Evolutionary conservation across 2,888 invertebrate species (phyloP), one percentile per base, ranked within the genome.

Genomic region (Tyria jacobaeae): DNA sequence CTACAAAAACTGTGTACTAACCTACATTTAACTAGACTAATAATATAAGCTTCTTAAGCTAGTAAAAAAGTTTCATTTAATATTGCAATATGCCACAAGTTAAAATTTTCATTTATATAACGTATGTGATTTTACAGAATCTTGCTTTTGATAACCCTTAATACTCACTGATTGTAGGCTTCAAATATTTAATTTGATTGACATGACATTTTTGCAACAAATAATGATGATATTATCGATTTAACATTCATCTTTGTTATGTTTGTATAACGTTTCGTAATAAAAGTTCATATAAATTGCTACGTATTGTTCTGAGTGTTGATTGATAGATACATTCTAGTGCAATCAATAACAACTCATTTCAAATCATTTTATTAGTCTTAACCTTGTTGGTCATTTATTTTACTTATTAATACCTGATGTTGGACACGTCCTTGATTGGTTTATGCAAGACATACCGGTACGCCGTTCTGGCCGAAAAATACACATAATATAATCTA

Each of bases 201-300:
- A 81, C 81, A 68, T 81, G 80, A 76, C 82, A 80, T 81, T 82
- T 75, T 68, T 71, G 75, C 69, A 74, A 76, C 64, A 68, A 72
- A 64, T 80, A 80, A 78, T 73, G 66, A 75, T 57, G 58, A 55
- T 68, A 54, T 67, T 74, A 49, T 53, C 57, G 34, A 71, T 14
- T 58, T 58, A 75, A 68, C 37, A 24, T 35, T 57, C 50, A 27
- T 44, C 44, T 41, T 55, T 60, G 60, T 55, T 37, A 21, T 41
- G 35, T 25, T 41, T 24, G 31, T 55, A 24, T 34, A 44, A 55
- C 15, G 14, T 47, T 24, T 35, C 21, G 12, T 14, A 31, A 44
- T 17, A 31, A 27, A 44, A 2, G 6, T 53, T 39, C 3, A 15
- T n/a, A 35, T 41, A 27, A 35, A 35, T 21, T 52, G 21, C 35